phyloP scores from a whole-genome alignment of 1,140 invertebrate genomes.

The Pseudomyrmex gracilis region DNA sequence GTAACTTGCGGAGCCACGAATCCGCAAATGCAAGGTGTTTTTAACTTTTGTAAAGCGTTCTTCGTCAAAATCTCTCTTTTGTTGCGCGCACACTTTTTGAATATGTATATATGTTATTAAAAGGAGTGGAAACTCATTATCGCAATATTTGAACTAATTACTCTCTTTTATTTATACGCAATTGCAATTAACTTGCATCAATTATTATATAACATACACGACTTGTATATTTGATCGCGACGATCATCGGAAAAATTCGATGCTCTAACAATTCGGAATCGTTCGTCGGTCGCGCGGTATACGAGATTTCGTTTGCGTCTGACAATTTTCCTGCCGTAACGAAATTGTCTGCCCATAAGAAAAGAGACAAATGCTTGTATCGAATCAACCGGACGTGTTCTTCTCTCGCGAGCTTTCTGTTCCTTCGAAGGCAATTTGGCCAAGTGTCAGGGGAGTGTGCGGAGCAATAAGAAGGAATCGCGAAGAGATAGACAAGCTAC shows the following conservation, averaged over 20 bases:
- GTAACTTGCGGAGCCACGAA: slow-evolving; percentile 51
- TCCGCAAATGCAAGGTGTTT: slow-evolving; percentile 58
- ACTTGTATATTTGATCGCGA: background rate
- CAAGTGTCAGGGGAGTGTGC: slow-evolving; percentile 38
- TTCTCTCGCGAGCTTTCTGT: slow-evolving; percentile 15
- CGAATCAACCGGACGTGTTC: slow-evolving; percentile 33
- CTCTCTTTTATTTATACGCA: background rate
- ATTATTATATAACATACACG: background rate
- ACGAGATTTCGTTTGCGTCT: background rate
- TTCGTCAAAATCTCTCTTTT: slow-evolving; percentile 41
- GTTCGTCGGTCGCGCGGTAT: slow-evolving; percentile 6
- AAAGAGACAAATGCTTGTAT: slow-evolving; percentile 25
- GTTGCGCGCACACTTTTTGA: background rate
- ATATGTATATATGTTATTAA: background rate
- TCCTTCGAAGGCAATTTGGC: slow-evolving; percentile 57
- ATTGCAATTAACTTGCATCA: background rate
- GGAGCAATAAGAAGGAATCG: slow-evolving; percentile 56
- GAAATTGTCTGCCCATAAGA: slow-evolving; percentile 31
- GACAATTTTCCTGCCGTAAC: slow-evolving; percentile 29
- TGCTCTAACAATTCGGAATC: background rate
- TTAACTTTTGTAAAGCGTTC: slow-evolving; percentile 36
- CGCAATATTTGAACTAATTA: slow-evolving; percentile 13
- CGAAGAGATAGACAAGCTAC: slow-evolving; percentile 48
- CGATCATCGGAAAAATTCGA: background rate
- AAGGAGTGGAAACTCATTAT: background rate